These are phyloP conservation scores for Pedetes capensis DNA, from an alignment of 2,113 vertebrate species.

Conservation along the genomic window DNA sequence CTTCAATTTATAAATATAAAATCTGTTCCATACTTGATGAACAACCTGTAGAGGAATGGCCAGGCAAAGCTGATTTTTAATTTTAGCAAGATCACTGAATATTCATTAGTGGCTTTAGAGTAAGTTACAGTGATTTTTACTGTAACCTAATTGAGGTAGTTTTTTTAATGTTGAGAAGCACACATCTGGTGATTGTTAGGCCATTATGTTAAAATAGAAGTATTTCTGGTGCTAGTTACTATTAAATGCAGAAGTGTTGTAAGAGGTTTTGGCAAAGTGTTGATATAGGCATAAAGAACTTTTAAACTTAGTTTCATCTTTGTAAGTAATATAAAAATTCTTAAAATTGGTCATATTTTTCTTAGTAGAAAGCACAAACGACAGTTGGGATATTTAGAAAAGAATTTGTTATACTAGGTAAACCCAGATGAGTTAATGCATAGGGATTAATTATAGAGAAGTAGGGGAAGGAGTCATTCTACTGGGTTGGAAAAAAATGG, in stretches of 20 bases:
- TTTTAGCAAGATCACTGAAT: background rate
- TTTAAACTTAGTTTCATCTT: background rate
- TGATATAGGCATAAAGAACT: background rate
- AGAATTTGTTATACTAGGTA: background rate
- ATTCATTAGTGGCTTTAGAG: background rate
- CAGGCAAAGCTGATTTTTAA: background rate
- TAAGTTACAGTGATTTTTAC: conserved; percentile 1
- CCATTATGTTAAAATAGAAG: background rate
- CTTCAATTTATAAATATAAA: background rate
- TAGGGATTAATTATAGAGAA: background rate
- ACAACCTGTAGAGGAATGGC: background rate
- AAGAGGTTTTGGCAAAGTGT: background rate
- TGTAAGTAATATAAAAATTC: background rate
- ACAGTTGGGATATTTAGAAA: background rate
- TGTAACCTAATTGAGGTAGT: background rate
- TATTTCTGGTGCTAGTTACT: background rate
- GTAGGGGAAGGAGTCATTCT: background rate
- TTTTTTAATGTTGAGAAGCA: conserved; percentile 7
- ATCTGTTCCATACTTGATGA: background rate
- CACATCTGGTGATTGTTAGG: background rate
- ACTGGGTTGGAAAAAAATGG: background rate
- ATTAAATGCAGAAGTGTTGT: background rate
- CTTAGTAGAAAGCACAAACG: background rate
- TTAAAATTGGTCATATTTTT: background rate
- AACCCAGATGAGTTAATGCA: background rate